These are phyloP conservation scores for Cebus imitator DNA, from an alignment of 2,113 vertebrate species.

Conservation along the genomic window DNA sequence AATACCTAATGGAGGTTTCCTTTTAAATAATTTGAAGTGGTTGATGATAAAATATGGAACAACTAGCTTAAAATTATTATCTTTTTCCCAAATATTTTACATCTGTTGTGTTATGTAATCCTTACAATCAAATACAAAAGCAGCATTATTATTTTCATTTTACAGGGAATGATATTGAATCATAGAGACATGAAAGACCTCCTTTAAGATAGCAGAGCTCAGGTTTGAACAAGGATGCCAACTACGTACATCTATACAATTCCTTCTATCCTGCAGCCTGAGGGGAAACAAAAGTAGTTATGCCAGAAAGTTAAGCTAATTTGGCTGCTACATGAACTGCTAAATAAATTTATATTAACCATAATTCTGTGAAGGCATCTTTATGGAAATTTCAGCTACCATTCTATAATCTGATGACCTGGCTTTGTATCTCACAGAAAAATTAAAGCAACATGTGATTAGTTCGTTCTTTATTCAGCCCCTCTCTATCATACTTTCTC, in stretches of 20 bases:
- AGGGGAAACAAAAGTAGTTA: neutral
- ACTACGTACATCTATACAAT: neutral
- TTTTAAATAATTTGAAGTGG: neutral
- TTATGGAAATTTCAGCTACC: constrained; percentile 34
- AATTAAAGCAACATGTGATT: neutral
- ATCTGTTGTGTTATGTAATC: neutral
- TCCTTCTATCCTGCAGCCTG: neutral
- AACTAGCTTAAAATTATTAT: neutral
- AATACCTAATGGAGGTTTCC: neutral
- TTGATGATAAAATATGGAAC: neutral
- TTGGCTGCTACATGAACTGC: neutral
- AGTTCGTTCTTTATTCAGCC: neutral
- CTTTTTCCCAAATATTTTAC: neutral
- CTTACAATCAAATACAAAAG: neutral
- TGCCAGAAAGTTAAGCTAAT: constrained; percentile 15
- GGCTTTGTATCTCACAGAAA: neutral
- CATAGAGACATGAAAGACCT: neutral
- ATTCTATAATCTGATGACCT: neutral
- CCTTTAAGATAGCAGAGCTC: neutral
- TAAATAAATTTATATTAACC: constrained; percentile 42
- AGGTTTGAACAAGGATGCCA: neutral
- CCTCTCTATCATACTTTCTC: neutral
- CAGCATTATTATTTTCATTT: neutral
- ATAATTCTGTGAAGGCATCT: constrained; percentile 27
- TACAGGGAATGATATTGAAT: neutral